Evolutionary conservation across 2,797 vertebrate species (phyloP).

Genomic region (Anolis apletophallus): DNA sequence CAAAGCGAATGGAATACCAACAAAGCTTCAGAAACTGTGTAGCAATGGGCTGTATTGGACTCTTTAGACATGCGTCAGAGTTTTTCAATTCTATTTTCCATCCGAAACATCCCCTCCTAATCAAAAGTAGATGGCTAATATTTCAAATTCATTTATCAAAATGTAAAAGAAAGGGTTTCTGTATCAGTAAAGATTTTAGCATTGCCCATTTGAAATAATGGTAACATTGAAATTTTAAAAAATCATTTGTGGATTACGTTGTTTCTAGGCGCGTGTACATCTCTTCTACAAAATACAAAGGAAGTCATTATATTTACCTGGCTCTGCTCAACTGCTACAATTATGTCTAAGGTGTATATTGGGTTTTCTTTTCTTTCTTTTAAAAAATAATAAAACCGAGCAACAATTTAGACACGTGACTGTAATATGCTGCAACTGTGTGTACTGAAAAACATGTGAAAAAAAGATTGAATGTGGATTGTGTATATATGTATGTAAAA

Average conservation of each 20-base stretch:
- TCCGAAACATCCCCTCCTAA: slow-evolving; percentile 56
- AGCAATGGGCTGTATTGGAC: slow-evolving; percentile 82
- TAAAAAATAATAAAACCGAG: slow-evolving; percentile 69
- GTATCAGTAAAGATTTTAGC: slow-evolving; percentile 77
- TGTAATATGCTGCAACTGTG: slow-evolving; percentile 88
- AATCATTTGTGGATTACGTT: slow-evolving; percentile 77
- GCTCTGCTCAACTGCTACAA: slow-evolving; percentile 78
- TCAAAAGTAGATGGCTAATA: slow-evolving; percentile 68
- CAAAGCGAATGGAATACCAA: slow-evolving; percentile 14
- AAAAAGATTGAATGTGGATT: slow-evolving; percentile 87
- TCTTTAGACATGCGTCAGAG: slow-evolving; percentile 71
- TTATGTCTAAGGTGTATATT: slow-evolving; percentile 78
- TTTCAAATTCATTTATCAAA: slow-evolving; percentile 32
- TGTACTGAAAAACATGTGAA: slow-evolving; percentile 90
- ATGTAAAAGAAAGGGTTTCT: slow-evolving; percentile 45
- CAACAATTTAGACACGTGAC: slow-evolving; percentile 85
- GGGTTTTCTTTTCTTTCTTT: slow-evolving; percentile 66
- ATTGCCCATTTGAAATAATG: slow-evolving; percentile 78
- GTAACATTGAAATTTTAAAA: slow-evolving; percentile 74
- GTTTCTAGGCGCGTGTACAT: slow-evolving; percentile 82
- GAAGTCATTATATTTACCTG: slow-evolving; percentile 70
- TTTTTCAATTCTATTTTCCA: slow-evolving; percentile 77
- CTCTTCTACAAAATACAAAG: slow-evolving; percentile 76
- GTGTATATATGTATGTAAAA: slow-evolving; percentile 86
- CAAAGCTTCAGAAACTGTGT: slow-evolving; percentile 55